Conservation (phyloP, 1,140 invertebrate species). For the Megathymus violae region DNA sequence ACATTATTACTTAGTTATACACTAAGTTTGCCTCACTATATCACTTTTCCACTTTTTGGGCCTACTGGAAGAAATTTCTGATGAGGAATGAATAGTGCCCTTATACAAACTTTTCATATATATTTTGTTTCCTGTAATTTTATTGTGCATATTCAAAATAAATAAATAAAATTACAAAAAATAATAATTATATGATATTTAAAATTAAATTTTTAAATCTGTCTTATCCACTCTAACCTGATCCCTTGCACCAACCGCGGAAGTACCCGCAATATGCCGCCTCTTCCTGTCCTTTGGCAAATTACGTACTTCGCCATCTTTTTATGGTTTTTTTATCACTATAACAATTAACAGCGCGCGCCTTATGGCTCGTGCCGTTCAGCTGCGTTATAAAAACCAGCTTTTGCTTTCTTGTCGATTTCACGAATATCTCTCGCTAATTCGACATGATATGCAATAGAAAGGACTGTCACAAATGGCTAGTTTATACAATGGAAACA, state of each 20-base stretch:
- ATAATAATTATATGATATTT: no score
- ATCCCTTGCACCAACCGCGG: constrained; percentile 56
- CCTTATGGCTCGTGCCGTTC: constrained; percentile 51
- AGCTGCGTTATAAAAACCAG: constrained; percentile 38
- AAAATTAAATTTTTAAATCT: constrained; percentile 12
- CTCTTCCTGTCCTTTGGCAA: constrained; percentile 78
- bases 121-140: no score
- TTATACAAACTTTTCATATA: no score
- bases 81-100: no score
- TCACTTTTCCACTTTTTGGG: no score
- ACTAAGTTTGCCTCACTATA: no score
- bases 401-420: constrained; percentile 39
- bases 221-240: constrained; percentile 44
- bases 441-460: neutral
- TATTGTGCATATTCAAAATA: no score
- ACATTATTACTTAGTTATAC: no score
- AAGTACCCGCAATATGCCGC: constrained; percentile 75
- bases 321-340: constrained; percentile 50
- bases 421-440: neutral
- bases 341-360: constrained; percentile 41
- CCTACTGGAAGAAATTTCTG: no score
- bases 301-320: constrained; percentile 59
- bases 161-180: no score
- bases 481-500: no score
- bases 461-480: no score